Conservation (phyloP, 2,888 invertebrate genomes). For the Alentia gelatinosa region DNA sequence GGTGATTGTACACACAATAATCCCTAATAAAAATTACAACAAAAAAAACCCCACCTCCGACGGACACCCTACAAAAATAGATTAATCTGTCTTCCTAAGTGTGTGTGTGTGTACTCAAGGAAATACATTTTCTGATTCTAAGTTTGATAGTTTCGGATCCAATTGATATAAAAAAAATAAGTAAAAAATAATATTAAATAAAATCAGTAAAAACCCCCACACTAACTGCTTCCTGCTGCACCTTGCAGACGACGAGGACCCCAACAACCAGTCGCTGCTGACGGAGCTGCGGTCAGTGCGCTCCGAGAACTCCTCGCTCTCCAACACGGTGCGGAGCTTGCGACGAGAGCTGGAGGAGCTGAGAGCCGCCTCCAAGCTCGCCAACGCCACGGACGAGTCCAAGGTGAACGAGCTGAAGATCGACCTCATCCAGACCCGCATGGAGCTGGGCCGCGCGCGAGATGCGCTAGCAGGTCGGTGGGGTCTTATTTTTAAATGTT, state of each 20-base stretch:
- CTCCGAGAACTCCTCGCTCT: constrained; percentile 76
- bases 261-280: constrained; percentile 65
- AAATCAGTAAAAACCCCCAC: too few species aligned
- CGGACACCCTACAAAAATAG: too few species aligned
- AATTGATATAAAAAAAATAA: background rate
- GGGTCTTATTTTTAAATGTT: too few species aligned
- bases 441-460: constrained; percentile 86
- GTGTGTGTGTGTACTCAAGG: too few species aligned
- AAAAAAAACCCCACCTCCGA: too few species aligned
- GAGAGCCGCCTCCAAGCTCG: constrained; percentile 79
- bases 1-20: too few species aligned
- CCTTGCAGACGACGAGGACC: constrained; percentile 39
- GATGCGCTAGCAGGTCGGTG: constrained; percentile 86
- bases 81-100: too few species aligned
- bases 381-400: constrained; percentile 45
- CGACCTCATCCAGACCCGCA: constrained; percentile 85
- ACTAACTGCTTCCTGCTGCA: too few species aligned
- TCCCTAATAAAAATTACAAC: too few species aligned
- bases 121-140: too few species aligned
- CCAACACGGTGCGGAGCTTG: constrained; percentile 75
- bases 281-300: constrained; percentile 70
- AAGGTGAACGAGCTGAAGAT: constrained; percentile 79
- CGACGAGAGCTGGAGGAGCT: constrained; percentile 81
- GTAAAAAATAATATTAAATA: background rate
- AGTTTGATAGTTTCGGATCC: too few species aligned